Percentiles rank a stretch among this genome's conserved stretches.
phyloP scores from a whole-genome alignment of 23 tunicate species.

The Ciona savignyi region DNA sequence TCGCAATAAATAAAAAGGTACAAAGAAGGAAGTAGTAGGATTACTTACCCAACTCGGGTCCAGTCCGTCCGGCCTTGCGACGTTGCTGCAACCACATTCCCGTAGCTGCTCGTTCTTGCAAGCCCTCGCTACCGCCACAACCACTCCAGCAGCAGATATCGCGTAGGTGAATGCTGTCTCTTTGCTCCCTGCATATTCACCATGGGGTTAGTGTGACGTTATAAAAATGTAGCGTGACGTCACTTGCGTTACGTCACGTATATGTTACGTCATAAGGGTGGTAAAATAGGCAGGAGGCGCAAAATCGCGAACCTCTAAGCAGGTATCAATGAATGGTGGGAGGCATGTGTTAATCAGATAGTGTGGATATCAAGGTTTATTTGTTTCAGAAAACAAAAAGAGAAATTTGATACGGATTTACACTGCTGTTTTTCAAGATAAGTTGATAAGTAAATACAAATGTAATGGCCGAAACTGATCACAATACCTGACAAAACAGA shows the following conservation, averaged over 20 bases:
- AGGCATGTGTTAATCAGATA: not conserved
- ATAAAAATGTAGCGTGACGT: not conserved
- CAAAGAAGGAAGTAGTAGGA: no score
- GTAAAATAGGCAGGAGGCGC: no score
- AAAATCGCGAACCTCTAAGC: no score
- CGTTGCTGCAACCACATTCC: slow-evolving; percentile 73
- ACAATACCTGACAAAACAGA: no score
- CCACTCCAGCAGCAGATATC: slow-evolving; percentile 97
- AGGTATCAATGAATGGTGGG: no score
- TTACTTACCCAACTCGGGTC: slow-evolving; percentile 58
- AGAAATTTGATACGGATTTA: not conserved
- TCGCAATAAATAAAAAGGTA: no score
- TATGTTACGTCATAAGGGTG: no score
- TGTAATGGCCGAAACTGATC: not conserved
- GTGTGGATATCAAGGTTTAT: not conserved
- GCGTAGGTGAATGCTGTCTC: slow-evolving; percentile 98
- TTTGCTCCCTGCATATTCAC: slow-evolving; percentile 52
- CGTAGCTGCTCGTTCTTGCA: slow-evolving; percentile 63
- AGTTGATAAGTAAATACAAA: not conserved
- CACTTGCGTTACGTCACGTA: no score
- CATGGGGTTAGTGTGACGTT: not conserved
- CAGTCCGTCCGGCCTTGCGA: slow-evolving; percentile 65
- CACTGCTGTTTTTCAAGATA: not conserved
- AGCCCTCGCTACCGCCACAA: slow-evolving; percentile 85
- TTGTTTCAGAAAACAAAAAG: not conserved